Base-by-base conservation (phyloP, 2,797 vertebrate species). In the Heterohyrax brucei region DNA sequence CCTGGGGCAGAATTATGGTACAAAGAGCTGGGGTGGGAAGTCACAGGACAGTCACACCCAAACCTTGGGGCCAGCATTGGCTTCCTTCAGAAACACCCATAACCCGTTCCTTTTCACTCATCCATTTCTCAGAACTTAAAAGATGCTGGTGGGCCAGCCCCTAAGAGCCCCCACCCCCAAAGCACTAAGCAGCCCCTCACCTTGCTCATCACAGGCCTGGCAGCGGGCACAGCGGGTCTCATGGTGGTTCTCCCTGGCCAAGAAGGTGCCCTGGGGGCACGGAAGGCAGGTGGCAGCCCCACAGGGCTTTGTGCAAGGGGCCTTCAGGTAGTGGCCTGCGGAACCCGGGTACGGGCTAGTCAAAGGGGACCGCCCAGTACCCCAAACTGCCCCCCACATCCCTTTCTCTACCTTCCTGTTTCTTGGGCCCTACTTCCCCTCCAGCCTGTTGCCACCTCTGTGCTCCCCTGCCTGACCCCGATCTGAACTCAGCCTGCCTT, bases 161-260 rank as follows among this genome's bases (percentile, higher is more conserved):
- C 14, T 18, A 24, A 33, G 48, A 79, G 19, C 0, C 4, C 84
- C 39, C 3, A n/a, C 3, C 46, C 2, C 1, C 76, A 48, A 50
- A 66, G 39, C n/a, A 10, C 72, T 6, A 12, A 73, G 59, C 33
- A 72, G 62, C 22, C 56, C 77, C 97, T 97, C 83, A 98, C 97
- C 94, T 22, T 84, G 72, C 88, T 97, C 96, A 33, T 98, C 98
- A 2, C 98, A 98, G 95, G 95, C 75, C 0, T 92, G 94, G 91
- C 98, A 98, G 53, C 96, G 97, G 44, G 59, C 18, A 80, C 98
- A 98, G 22, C 75, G 0, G 0, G 0, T 4, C 48, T 84, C 0
- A 3, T n/a, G 78, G 80, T 97, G 97, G 97, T 98, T 97, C 81
- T 96, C 96, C 28, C 76, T 62, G n/a, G 97, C 6, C 39, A 96